Evolutionary conservation across 2,888 invertebrate genomes (phyloP).

Genomic region (Steinernema hermaphroditum): DNA sequence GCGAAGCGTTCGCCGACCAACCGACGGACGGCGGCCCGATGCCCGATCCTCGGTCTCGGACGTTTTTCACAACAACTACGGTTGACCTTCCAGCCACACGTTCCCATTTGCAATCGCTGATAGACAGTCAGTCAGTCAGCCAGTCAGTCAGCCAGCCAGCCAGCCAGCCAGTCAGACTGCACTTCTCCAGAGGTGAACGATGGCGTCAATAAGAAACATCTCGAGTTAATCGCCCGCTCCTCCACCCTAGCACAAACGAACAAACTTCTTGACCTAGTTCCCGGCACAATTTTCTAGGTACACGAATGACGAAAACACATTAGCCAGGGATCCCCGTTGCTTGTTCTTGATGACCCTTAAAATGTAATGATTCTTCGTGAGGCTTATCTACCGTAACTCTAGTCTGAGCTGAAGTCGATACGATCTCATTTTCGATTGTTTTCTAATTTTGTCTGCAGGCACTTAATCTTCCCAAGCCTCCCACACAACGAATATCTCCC

Average conservation of each 20-base stretch:
- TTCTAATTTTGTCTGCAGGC: neutral
- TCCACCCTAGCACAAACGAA: neutral
- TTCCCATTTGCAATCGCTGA: neutral
- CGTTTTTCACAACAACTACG: neutral
- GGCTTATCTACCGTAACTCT: no score
- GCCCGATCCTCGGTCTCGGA: neutral
- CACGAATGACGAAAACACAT: conserved; percentile 10
- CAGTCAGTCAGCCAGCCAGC: neutral
- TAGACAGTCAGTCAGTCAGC: neutral
- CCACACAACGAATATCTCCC: neutral
- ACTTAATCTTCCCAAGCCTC: neutral
- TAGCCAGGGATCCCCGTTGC: neutral
- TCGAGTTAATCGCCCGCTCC: neutral
- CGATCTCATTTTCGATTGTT: no score
- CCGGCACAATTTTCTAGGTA: conserved; percentile 1
- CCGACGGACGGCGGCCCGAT: neutral
- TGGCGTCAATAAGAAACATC: neutral
- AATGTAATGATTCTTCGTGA: no score
- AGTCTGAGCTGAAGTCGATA: no score
- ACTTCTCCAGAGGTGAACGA: neutral
- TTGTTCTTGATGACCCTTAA: no score
- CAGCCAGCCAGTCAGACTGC: neutral
- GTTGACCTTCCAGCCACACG: conserved; percentile 18
- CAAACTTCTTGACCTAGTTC: conserved; percentile 11
- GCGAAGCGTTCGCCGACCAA: neutral